Evolutionary conservation across 2,113 vertebrate genomes (phyloP), one percentile per base, ranked within the genome.

Genomic region (Lepus europaeus): DNA sequence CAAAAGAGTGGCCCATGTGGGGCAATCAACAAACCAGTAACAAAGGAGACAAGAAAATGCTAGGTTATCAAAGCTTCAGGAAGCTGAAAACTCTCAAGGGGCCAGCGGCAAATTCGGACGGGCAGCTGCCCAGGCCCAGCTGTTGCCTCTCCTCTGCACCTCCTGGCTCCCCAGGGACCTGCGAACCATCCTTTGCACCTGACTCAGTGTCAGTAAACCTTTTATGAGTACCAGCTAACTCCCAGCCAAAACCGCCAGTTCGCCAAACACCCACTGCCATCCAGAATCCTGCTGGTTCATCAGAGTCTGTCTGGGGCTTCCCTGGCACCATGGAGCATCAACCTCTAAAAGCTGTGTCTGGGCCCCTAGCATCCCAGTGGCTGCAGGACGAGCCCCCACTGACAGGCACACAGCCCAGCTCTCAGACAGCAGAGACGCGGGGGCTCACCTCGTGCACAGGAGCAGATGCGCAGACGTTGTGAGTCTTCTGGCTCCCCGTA

Each of bases 381-480:
- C 9, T 39, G 27, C 2, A 19, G 53, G 72, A 59, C 6, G 8
- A n/a, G 56, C 0, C 36, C 63, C 36, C 53, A 4, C 0, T 4
- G 72, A 45, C 14, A 1, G 17, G 19, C 16, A 0, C 13, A 5
- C 0, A 9, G 36, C 27, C 0, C 78, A 64, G 16, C 17, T 23
- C 36, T 27, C n/a, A 31, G 2, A 6, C 17, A 69, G 7, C 69
- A n/a, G 49, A 63, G n/a, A 22, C 2, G 11, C n/a, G 7, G 3
- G 16, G 31, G 85, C 98, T 96, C 96, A 99, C 99, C 99, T 99
- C 99, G 0, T 97, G 98, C 2, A 97, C 98, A 0, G 99, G 98
- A 76, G 99, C 98, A 9, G 98, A 98, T n/a, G 99, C 99, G 8
- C 99, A 97, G 27, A 99, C 99, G 0, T 99, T 99, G 97, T 99